Conservation (phyloP, 2,888 invertebrate species). For the Andrena trimmerana region DNA sequence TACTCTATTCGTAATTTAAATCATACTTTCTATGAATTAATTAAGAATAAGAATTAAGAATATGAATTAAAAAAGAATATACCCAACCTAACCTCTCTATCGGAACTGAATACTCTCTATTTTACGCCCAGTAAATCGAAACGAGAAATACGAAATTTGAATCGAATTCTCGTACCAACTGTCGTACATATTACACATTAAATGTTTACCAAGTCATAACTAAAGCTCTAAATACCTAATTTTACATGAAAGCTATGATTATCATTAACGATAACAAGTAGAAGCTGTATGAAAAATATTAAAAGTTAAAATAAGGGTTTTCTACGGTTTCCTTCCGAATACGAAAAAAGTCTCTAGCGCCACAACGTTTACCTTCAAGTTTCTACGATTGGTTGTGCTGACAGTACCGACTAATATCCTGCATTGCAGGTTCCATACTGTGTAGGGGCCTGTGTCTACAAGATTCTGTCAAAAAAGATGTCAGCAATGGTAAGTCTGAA, state of each 20-base stretch:
- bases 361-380: background rate
- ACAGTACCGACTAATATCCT: slow-evolving; percentile 32
- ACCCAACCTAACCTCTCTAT: no score
- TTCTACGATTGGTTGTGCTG: slow-evolving; percentile 29
- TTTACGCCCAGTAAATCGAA: no score
- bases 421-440: slow-evolving; percentile 78
- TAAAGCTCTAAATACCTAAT: background rate
- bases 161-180: no score
- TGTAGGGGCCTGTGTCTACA: slow-evolving; percentile 55
- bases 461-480: slow-evolving; percentile 68
- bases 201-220: no score
- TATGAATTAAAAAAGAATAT: no score
- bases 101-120: no score
- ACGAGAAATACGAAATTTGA: no score
- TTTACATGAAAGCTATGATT: background rate
- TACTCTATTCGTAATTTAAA: no score
- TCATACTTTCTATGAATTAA: no score
- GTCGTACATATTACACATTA: no score
- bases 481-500: slow-evolving; percentile 76
- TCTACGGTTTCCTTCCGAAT: no score
- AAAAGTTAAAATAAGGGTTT: background rate
- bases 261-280: background rate
- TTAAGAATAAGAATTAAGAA: no score
- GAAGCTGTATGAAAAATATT: background rate
- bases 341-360: slow-evolving; percentile 20